Base-by-base conservation (phyloP, 2,113 vertebrate genomes). In the Entelurus aequoreus region DNA sequence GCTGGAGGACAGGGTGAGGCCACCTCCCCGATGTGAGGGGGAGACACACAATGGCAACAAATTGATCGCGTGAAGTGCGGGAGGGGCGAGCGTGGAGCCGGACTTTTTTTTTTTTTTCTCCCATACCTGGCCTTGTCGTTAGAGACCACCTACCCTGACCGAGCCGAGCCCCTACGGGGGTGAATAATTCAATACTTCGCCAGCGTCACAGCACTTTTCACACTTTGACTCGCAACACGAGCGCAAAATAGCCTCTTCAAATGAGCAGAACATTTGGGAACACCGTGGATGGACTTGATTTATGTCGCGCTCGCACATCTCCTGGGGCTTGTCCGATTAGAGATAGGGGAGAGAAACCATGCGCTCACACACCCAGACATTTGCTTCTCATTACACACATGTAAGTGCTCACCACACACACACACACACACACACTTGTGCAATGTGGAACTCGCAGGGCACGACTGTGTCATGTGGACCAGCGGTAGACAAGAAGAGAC, bases 241-340 rank as follows among this genome's bases (percentile, higher is more conserved):
- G 21, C 48, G 13, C 52, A 48, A 52, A 54, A 66, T 19, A 13
- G n/a, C 6, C n/a, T 42, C n/a, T 28, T 4, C 12, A 55, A 67
- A 10, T 38, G 21, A 52, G 44, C 56, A 53, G 64, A 76, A 62
- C 53, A 28, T 71, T 61, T 16, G 54, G 63, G 63, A 73, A 74
- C 77, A 56, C 69, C 68, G 53, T 78, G 81, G 79, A 81, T 76
- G 84, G 81, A 78, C 50, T 69, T 88, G 89, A 91, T 91, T 90
- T 91, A 91, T 89, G 81, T 53, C 62, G 48, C 83, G 46, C 85
- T 85, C 74, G 76, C 86, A 87, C 73, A 69, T 72, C 89, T 86
- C 88, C 70, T 74, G 88, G 84, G 89, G 84, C 77, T 76, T 82
- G 81, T 86, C 82, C 90, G 89, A 91, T 91, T 91, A 90, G 83